These are phyloP conservation scores for Drosophila trichaetosa DNA, from an alignment of 2,888 invertebrate genomes.

Conservation along the genomic window DNA sequence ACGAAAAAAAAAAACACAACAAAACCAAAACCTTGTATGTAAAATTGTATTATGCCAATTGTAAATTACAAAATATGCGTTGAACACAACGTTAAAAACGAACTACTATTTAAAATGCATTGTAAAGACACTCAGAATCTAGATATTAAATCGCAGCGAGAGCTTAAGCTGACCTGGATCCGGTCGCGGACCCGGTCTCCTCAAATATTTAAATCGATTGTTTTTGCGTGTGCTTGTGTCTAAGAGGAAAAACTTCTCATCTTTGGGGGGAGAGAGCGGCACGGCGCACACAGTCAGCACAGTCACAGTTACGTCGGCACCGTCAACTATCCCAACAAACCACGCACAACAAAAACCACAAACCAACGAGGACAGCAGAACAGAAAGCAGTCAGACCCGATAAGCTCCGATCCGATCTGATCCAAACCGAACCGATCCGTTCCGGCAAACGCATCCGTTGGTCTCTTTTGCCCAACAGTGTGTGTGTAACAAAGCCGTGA, in stretches of 20 bases:
- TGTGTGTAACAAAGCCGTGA: constrained; percentile 66
- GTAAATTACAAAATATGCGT: constrained; percentile 46
- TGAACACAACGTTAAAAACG: constrained; percentile 31
- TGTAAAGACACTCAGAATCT: constrained; percentile 66
- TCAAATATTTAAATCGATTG: constrained; percentile 42
- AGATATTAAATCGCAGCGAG: constrained; percentile 54
- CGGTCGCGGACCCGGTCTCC: constrained; percentile 34
- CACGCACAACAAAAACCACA: constrained; percentile 56
- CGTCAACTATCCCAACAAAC: constrained; percentile 48
- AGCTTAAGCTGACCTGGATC: constrained; percentile 38
- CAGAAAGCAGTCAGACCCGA: constrained; percentile 46
- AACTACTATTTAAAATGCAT: constrained; percentile 42
- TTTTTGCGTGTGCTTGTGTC: constrained; percentile 59
- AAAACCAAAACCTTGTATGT: constrained; percentile 29
- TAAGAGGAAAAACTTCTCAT: constrained; percentile 49
- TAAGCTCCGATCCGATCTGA: constrained; percentile 40
- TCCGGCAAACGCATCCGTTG: constrained; percentile 67
- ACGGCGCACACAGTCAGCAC: constrained; percentile 29
- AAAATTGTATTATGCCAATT: constrained; percentile 44
- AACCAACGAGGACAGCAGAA: constrained; percentile 52
- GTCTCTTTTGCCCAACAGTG: constrained; percentile 43
- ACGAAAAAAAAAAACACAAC: constrained; percentile 36
- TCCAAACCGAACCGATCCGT: constrained; percentile 45
- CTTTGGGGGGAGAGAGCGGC: constrained; percentile 45
- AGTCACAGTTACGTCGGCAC: constrained; percentile 49